Conservation (phyloP, 2,113 vertebrate species). For the Corythaeola cristata region DNA sequence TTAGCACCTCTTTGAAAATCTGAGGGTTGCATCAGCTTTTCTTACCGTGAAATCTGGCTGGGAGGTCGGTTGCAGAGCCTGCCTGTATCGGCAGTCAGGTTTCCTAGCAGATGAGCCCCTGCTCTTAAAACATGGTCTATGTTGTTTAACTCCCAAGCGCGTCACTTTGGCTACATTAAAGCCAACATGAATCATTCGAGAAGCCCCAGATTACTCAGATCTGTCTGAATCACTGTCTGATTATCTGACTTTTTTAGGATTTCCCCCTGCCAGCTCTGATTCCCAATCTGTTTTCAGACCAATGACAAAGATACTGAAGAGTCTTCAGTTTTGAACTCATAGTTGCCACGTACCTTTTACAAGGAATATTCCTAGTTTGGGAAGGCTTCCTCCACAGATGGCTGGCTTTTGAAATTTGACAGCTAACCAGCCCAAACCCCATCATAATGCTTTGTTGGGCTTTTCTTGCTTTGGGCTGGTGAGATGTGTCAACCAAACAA, state of each 20-base stretch:
- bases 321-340: background rate
- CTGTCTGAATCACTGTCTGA: background rate
- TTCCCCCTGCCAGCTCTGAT: background rate
- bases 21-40: background rate
- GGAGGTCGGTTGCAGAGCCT: background rate
- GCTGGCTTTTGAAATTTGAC: background rate
- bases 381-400: background rate
- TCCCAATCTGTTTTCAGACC: background rate
- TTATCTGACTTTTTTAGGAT: background rate
- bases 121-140: fast-evolving
- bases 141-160: background rate
- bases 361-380: background rate
- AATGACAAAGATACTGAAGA: background rate
- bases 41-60: background rate
- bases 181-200: background rate
- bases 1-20: background rate
- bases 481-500: background rate
- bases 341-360: background rate
- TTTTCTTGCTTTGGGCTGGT: background rate
- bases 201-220: background rate
- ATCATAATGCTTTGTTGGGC: background rate
- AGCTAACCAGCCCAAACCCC: background rate
- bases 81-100: fast-evolving
- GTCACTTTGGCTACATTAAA: background rate
- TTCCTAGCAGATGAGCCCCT: background rate